Base-by-base conservation (phyloP, 2,113 vertebrate species). In the Burhinus oedicnemus region DNA sequence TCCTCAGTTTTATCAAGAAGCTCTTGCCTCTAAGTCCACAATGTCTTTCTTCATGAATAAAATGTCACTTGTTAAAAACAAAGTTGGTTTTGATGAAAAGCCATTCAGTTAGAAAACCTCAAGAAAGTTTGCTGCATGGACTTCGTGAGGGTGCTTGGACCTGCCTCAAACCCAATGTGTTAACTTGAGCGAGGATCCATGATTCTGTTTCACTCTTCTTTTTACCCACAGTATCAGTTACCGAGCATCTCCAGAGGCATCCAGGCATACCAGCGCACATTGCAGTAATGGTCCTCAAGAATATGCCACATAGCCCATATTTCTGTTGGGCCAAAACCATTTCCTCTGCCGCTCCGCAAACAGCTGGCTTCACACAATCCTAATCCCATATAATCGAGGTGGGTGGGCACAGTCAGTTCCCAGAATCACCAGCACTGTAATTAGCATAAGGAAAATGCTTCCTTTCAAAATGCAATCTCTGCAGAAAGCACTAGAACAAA, bases 291-390 rank as follows among this genome's bases (percentile, higher is more conserved):
- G 15, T 14, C 26, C 42, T 77, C 71, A 36, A 32, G 54, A 57
- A 52, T 3, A 66, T 1, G 4, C 16, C 52, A 34, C 5, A 1
- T 8, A 54, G 27, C 21, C 19, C 4, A 0, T 34, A 9, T 38
- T 66, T 76, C 85, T 49, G 44, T 44, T 22, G 44, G 61, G 34
- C 30, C 49, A 52, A 6, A 5, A 38, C 34, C 49, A 27, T 52
- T 58, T 58, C 60, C 72, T 58, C 42, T 36, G 26, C 47, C 49
- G 34, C 44, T 26, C 22, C 13, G 65, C 36, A 42, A 40, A 58
- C 5, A 9, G 36, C 11, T 64, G n/a, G 34, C 29, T 78, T 75
- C 45, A n/a, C 62, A 83, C 36, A 52, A 47, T 30, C 83, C 49
- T 30, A 34, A 54, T 81, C 40, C 20, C 21, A 81, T 58, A 32